phyloP scores from a whole-genome alignment of 2,888 invertebrate species.

The Miltochrista miniata region DNA sequence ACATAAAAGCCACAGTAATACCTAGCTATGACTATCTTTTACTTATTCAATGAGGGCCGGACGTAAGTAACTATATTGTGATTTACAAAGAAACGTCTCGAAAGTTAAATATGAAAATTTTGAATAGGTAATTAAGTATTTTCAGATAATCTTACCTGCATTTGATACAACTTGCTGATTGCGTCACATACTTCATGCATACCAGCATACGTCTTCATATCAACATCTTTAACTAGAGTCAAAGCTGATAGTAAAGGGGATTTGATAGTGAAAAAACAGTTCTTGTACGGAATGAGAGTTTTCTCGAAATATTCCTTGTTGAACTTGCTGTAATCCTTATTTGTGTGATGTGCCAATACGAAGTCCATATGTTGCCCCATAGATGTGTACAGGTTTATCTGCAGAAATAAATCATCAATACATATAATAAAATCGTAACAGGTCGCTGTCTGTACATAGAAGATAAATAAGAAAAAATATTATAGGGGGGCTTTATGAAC shows the following conservation, averaged over 20 bases:
- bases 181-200: slow-evolving; percentile 91
- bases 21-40: no score
- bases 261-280: slow-evolving; percentile 94
- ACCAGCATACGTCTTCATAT: slow-evolving; percentile 87
- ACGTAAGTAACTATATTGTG: no score
- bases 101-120: not conserved
- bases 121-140: no score
- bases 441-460: no score
- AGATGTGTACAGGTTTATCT: slow-evolving; percentile 80
- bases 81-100: no score
- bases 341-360: slow-evolving; percentile 79
- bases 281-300: slow-evolving; percentile 94
- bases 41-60: no score
- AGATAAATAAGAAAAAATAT: no score
- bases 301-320: slow-evolving; percentile 91
- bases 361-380: slow-evolving; percentile 92
- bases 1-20: no score
- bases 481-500: no score
- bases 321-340: slow-evolving; percentile 75
- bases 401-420: slow-evolving; percentile 44
- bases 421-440: no score
- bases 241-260: slow-evolving; percentile 93
- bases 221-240: slow-evolving; percentile 88
- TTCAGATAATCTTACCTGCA: slow-evolving; percentile 90
- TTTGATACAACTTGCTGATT: slow-evolving; percentile 96